Evolutionary conservation across 2,888 invertebrate genomes (phyloP), one percentile per base, ranked within the genome.

Genomic region (Colostygia pectinataria): DNA sequence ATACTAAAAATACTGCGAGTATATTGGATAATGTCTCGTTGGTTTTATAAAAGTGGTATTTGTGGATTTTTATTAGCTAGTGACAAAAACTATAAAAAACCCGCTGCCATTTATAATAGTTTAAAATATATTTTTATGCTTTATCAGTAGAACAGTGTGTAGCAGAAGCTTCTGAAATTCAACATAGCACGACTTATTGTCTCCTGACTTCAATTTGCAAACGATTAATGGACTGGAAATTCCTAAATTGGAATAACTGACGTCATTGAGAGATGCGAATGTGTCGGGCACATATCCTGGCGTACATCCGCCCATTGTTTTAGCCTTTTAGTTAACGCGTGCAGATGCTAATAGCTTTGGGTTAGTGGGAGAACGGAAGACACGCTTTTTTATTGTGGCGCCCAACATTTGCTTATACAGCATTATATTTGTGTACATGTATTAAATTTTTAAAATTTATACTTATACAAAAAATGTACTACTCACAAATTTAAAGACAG

Each of bases 291-390:
- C 73, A 71, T 83, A 81, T 86, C 86, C 86, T 74, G 78, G 44
- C 63, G 59, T 67, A 74, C 77, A 75, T 85, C 87, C 85, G 84
- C 70, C 74, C 71, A 80, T 83, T 83, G 82, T 83, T 75, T 71
- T 65, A 71, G 66, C 59, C 61, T 61, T 57, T 63, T 58, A 59
- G 59, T 63, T 60, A 63, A 68, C 71, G 65, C 63, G 66, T 66
- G 66, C 61, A 63, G 74, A 76, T 71, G 70, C 70, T 74, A 71
- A 79, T 77, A 55, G 56, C 49, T 57, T 58, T 63, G 55, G 61
- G 64, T 64, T 70, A 69, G 60, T 61, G 58, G 59, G 55, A 46
- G 51, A 60, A 39, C 63, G 61, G 60, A 59, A 59, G 57, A 61
- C 58, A 46, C 57, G 59, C 37, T 34, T 36, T 55, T 32, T 37